These are phyloP conservation scores for Celastrina argiolus DNA, from an alignment of 2,888 invertebrate species.

Conservation along the genomic window DNA sequence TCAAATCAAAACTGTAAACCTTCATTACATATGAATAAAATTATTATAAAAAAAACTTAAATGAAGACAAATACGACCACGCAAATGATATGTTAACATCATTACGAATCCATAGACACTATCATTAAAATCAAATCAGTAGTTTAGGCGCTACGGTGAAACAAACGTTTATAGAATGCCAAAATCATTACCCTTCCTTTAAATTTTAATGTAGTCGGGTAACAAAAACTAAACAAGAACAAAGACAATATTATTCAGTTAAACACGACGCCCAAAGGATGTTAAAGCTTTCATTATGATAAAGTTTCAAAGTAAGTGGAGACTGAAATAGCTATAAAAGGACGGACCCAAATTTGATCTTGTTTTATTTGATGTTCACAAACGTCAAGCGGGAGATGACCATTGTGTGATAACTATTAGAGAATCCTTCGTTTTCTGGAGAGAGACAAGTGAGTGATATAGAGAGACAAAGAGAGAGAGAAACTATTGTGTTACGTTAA, in stretches of 20 bases:
- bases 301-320: conserved; percentile 16
- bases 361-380: background rate
- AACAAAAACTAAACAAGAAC: background rate
- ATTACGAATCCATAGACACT: too few species aligned
- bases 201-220: too few species aligned
- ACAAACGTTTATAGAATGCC: too few species aligned
- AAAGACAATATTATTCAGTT: background rate
- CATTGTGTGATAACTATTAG: background rate
- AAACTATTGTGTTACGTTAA: too few species aligned
- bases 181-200: too few species aligned
- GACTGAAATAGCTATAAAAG: conserved; percentile 4
- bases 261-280: background rate
- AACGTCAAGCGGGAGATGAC: background rate
- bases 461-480: background rate
- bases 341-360: background rate
- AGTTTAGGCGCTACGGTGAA: too few species aligned
- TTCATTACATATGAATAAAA: too few species aligned
- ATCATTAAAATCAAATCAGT: too few species aligned
- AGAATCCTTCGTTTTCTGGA: background rate
- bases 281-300: conserved; percentile 1
- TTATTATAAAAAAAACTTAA: too few species aligned
- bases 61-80: too few species aligned
- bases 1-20: too few species aligned
- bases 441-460: background rate
- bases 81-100: too few species aligned